These are phyloP conservation scores for Nebria ingens DNA, from an alignment of 1,140 invertebrate species.

Conservation along the genomic window DNA sequence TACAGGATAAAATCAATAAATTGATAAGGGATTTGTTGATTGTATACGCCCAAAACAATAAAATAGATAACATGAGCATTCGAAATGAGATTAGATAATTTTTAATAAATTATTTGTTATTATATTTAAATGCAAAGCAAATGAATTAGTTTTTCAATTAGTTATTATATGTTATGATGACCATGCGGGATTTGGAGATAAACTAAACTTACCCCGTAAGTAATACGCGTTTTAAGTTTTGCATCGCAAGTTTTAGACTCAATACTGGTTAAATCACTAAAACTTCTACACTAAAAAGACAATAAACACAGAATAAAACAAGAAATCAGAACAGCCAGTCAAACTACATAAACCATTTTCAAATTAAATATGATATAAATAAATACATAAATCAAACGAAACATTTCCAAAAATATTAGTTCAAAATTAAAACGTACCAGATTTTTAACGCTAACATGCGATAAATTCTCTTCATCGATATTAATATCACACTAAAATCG, in stretches of 20 bases:
- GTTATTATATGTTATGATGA: conserved; percentile 20
- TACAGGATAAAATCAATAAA: neutral
- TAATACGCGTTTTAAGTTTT: conserved; percentile 11
- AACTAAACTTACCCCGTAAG: neutral
- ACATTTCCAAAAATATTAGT: conserved; percentile 15
- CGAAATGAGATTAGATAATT: too few species aligned
- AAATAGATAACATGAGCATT: too few species aligned
- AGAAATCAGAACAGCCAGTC: conserved; percentile 10
- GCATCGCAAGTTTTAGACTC: conserved; percentile 34
- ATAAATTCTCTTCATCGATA: conserved; percentile 40
- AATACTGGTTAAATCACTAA: conserved; percentile 48
- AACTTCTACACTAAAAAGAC: conserved; percentile 44
- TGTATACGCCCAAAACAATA: neutral
- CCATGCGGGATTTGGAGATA: conserved; percentile 21
- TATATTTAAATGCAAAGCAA: too few species aligned
- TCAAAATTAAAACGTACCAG: conserved; percentile 33
- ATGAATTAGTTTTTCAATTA: too few species aligned
- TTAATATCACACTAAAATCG: conserved; percentile 26
- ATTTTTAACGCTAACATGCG: conserved; percentile 45
- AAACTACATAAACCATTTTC: conserved; percentile 6
- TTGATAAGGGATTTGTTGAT: conserved; percentile 1
- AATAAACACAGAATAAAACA: conserved; percentile 14
- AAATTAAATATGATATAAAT: conserved; percentile 1
- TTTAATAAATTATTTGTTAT: too few species aligned
- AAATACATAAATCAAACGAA: neutral